A percentile compares a stretch with the other conserved stretches of the same genome.
These are phyloP conservation scores for Albula goreensis DNA, from an alignment of 2,113 vertebrate species.

Conservation along the genomic window DNA sequence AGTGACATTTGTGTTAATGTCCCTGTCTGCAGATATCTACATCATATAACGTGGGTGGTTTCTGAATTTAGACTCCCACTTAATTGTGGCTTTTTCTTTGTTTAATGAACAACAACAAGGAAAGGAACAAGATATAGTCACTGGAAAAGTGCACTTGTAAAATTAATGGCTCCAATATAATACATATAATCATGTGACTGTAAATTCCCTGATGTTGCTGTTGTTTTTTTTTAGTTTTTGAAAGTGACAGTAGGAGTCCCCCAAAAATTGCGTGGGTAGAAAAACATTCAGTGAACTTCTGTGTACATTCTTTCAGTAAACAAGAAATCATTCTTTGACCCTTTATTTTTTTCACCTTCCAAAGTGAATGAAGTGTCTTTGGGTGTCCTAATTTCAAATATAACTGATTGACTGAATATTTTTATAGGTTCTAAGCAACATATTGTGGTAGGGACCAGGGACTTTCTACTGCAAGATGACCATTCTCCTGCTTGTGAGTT, in stretches of 20 bases:
- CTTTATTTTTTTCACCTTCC: not conserved
- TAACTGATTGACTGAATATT: not conserved
- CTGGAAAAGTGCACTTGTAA: not conserved
- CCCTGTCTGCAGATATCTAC: not conserved
- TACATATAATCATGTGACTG: not conserved
- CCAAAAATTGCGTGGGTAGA: not conserved
- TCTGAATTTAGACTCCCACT: too few species aligned
- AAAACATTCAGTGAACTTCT: not conserved
- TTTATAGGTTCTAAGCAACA: not conserved
- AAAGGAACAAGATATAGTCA: not conserved
- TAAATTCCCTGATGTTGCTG: not conserved
- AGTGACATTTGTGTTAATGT: not conserved
- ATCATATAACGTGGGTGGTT: conserved; percentile 13
- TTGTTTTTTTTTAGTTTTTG: not conserved
- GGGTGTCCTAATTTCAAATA: not conserved
- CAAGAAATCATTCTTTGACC: not conserved
- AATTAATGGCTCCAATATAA: not conserved
- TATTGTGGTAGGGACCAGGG: not conserved
- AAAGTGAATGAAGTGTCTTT: not conserved
- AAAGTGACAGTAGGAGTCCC: not conserved
- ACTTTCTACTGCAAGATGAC: not conserved
- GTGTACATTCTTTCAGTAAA: not conserved
- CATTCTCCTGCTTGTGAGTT: conserved; percentile 1
- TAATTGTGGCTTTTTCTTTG: not conserved
- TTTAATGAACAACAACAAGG: not conserved